Base-by-base conservation (phyloP, 2,113 vertebrate species). In the Diadophis punctatus region DNA sequence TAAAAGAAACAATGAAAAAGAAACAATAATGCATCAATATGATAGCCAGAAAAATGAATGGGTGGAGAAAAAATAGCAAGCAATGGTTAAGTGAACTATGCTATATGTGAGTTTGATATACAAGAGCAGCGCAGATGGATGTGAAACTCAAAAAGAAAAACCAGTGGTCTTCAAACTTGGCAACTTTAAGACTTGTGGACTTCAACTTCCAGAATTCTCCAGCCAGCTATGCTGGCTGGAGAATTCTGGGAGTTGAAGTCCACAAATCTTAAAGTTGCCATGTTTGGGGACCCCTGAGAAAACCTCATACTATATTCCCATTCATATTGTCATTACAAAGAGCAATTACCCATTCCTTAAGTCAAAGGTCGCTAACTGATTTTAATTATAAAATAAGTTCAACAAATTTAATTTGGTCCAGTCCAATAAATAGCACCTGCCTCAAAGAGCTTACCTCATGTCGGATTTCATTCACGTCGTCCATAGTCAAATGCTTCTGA, bases 401-500 rank as follows among this genome's bases (percentile, higher is more conserved):
- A 68, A 91, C 46, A 30, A 52, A 51, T 14, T 60, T 52, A 91
- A 11, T 18, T 30, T 27, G n/a, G 63, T 39, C 56, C 85, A 68
- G 14, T 56, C 48, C 30, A 68, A 3, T 39, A 22, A 74, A 34
- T 34, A 39, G 18, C 11, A 80, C 3, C 6, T 25, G 52, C 2
- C 22, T 34, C 16, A 22, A 48, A 34, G 1, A 4, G 14, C 94
- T 94, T 58, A 39, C 88, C 2, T 74, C 68, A 0, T 0, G 23
- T 18, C 14, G 88, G 14, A 90, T 86, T 52, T 43, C 90, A 14
- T 12, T 9, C 0, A 4, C 20, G 27, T 88, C 46, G 22, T 8
- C 49, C 3, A 85, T 53, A 52, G 88, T 74, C 1, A 43, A 74
- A 3, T 1, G 22, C 18, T 0, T 2, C 4, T n/a, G 80, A 0